Conservation (phyloP, 2,888 invertebrate genomes). For the Andricus quercusramuli region DNA sequence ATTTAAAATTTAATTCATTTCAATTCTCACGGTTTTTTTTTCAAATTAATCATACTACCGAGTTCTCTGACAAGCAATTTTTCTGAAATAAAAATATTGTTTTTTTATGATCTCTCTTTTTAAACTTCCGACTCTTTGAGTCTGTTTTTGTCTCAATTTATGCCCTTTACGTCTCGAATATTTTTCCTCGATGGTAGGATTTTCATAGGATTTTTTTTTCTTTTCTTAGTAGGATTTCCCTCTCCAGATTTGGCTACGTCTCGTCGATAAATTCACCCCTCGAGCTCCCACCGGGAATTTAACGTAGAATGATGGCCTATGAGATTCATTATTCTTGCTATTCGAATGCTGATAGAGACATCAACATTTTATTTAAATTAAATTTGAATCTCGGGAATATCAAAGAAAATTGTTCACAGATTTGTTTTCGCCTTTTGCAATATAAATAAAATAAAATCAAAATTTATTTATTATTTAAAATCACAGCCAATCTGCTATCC, state of each 20-base stretch:
- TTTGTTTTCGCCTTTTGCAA: not conserved
- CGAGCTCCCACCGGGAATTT: not conserved
- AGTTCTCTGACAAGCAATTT: not conserved
- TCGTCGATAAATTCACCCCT: slow-evolving; percentile 13
- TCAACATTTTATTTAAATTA: not conserved
- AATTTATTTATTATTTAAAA: not conserved
- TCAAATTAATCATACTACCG: not conserved
- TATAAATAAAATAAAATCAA: not conserved
- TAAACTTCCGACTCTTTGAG: not conserved
- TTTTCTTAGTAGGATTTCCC: not conserved
- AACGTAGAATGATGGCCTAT: not conserved
- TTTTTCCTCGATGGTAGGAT: not conserved
- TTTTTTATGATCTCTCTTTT: not conserved
- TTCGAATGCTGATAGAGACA: not conserved
- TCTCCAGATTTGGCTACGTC: not conserved
- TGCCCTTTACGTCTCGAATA: not conserved
- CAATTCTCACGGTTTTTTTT: too few relatives aligned
- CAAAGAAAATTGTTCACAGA: not conserved
- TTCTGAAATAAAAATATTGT: not conserved
- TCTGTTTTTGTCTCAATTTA: not conserved
- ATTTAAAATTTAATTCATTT: too few relatives aligned
- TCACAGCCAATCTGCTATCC: not conserved
- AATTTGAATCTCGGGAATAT: not conserved
- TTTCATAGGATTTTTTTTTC: not conserved
- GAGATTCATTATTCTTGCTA: not conserved